phyloP scores from a whole-genome alignment of 1,140 invertebrate species.

The Zaprionus ghesquierei region DNA sequence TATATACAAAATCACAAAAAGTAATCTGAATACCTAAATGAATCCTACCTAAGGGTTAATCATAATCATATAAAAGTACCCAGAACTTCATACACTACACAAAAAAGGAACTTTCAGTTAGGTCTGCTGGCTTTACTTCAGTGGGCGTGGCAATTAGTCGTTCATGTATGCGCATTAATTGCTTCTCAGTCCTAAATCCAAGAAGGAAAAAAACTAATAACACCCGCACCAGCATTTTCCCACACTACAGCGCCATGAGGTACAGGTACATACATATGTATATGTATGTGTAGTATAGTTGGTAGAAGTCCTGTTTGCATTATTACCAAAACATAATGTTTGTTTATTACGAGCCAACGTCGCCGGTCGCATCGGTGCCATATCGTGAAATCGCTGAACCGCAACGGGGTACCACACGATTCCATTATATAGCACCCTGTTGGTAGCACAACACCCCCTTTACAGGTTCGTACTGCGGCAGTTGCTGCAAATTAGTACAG shows the following conservation, averaged over 20 bases:
- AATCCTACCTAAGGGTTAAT: too few species aligned
- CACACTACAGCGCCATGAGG: conserved; percentile 35
- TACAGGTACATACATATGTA: background rate
- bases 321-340: conserved; percentile 66
- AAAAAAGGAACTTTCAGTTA: conserved; percentile 9
- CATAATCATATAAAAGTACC: background rate
- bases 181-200: conserved; percentile 43
- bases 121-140: background rate
- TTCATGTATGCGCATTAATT: conserved; percentile 49
- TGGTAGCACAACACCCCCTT: background rate
- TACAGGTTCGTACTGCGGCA: background rate
- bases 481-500: conserved; percentile 55
- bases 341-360: conserved; percentile 52
- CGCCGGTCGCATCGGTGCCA: conserved; percentile 42
- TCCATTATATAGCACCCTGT: conserved; percentile 4
- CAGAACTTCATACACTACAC: background rate
- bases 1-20: background rate
- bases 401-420: conserved; percentile 40
- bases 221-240: conserved; percentile 42
- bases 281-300: background rate
- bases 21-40: background rate
- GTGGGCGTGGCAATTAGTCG: conserved; percentile 50
- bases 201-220: conserved; percentile 56
- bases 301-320: conserved; percentile 21
- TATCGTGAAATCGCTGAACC: conserved; percentile 73